Conservation (phyloP, 2,797 vertebrate species). For the Sphenopsis melanotis region DNA sequence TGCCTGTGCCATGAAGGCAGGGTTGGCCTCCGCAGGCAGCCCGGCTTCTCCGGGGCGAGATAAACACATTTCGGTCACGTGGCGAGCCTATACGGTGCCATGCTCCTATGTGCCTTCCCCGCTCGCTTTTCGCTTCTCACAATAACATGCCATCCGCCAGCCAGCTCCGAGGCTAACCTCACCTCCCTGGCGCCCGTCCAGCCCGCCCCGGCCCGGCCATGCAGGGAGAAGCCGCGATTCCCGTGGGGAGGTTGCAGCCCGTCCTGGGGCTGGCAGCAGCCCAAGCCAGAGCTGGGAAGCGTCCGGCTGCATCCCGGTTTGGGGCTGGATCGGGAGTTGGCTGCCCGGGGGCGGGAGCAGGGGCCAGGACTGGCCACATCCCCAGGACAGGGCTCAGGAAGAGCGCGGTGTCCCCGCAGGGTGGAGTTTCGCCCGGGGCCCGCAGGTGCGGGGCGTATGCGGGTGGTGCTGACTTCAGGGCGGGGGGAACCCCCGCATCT, state of each 20-base stretch:
- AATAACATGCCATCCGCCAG: not conserved
- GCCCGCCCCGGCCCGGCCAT: not conserved
- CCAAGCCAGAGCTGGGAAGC: not conserved
- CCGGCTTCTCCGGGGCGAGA: conserved; percentile 32
- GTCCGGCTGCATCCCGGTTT: not conserved
- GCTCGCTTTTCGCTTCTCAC: conserved; percentile 1
- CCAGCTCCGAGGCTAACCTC: not conserved
- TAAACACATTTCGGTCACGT: conserved; percentile 60
- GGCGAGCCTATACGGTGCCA: conserved; percentile 32
- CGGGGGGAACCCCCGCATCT: not conserved
- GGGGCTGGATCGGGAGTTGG: not conserved
- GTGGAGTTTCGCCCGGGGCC: not conserved
- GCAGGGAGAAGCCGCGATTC: not conserved
- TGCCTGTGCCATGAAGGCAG: not conserved
- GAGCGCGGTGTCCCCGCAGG: not conserved
- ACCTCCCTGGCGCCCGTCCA: not conserved
- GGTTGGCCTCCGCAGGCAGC: not conserved
- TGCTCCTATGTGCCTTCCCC: conserved; percentile 2
- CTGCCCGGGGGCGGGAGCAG: not conserved
- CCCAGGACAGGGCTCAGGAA: not conserved
- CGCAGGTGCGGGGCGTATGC: not conserved
- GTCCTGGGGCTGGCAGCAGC: not conserved
- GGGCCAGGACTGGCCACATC: not conserved
- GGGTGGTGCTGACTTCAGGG: not conserved
- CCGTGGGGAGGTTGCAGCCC: not conserved